A percentile compares a stretch with the other conserved stretches of the same genome.
phyloP scores from a whole-genome alignment of 2,797 vertebrate species.

The Chelidonichthys spinosus region DNA sequence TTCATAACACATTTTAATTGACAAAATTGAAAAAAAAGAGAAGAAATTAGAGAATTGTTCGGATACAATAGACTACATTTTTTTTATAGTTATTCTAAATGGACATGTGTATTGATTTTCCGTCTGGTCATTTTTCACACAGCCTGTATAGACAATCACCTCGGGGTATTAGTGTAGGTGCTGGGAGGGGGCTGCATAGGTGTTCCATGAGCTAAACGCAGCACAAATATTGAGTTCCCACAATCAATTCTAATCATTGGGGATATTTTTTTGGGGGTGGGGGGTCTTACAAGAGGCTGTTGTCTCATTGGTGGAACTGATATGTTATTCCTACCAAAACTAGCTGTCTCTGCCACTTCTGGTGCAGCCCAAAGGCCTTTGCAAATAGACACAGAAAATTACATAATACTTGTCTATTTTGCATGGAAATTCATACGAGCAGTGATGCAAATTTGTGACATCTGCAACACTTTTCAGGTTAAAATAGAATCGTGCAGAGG shows the following conservation, averaged over 20 bases:
- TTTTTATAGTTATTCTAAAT: neutral
- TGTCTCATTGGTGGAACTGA: neutral
- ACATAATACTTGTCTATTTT: too few species aligned
- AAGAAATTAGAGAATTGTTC: neutral
- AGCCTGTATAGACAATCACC: neutral
- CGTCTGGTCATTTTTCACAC: slow-evolving; percentile 10
- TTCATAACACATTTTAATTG: neutral
- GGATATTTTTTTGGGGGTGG: neutral
- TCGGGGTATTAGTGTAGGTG: neutral
- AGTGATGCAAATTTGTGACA: too few species aligned
- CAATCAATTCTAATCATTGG: neutral
- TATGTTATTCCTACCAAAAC: neutral
- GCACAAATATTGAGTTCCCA: neutral
- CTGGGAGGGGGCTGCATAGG: neutral
- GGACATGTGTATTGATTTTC: slow-evolving; percentile 19
- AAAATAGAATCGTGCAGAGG: too few species aligned
- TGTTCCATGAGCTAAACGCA: neutral
- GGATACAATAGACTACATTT: neutral
- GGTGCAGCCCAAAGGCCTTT: neutral
- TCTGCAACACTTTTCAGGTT: too few species aligned
- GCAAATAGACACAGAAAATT: too few species aligned
- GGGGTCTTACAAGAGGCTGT: neutral
- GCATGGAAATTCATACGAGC: too few species aligned
- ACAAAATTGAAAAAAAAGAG: neutral
- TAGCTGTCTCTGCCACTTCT: neutral